Conservation (phyloP, 2,888 invertebrate genomes). For the Oscheius myriophilus region DNA sequence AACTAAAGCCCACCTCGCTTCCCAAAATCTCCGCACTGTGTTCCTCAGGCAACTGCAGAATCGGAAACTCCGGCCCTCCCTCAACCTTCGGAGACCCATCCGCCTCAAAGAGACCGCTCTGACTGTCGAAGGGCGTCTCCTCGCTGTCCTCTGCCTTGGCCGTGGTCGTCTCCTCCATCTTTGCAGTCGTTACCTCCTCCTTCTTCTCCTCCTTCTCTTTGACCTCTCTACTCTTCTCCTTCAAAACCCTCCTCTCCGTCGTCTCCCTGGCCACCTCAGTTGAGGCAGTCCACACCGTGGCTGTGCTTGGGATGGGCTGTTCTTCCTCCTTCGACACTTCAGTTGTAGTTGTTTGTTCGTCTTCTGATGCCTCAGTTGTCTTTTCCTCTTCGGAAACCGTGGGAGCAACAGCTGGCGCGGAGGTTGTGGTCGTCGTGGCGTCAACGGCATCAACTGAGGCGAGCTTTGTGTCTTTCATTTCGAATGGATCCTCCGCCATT, state of each 20-base stretch:
- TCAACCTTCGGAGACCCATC: constrained; percentile 29
- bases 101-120: constrained; percentile 24
- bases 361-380: not conserved
- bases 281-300: constrained; percentile 20
- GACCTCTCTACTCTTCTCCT: constrained; percentile 20
- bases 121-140: constrained; percentile 23
- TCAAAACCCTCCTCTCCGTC: constrained; percentile 23
- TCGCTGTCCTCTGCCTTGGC: constrained; percentile 4
- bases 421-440: not conserved
- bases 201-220: constrained; percentile 5
- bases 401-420: not conserved
- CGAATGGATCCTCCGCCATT: constrained; percentile 23
- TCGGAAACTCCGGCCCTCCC: constrained; percentile 11
- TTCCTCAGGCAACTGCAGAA: constrained; percentile 12
- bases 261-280: constrained; percentile 10
- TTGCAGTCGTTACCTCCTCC: not conserved
- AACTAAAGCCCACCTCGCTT: not conserved
- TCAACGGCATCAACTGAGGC: not conserved
- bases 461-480: not conserved
- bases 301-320: constrained; percentile 14
- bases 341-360: not conserved
- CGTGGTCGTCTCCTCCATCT: not conserved
- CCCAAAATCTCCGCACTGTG: constrained; percentile 25
- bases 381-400: not conserved
- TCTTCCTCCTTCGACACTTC: constrained; percentile 6